Base-by-base conservation (phyloP, 1,140 invertebrate species). In the Hylaeus anthracinus region DNA sequence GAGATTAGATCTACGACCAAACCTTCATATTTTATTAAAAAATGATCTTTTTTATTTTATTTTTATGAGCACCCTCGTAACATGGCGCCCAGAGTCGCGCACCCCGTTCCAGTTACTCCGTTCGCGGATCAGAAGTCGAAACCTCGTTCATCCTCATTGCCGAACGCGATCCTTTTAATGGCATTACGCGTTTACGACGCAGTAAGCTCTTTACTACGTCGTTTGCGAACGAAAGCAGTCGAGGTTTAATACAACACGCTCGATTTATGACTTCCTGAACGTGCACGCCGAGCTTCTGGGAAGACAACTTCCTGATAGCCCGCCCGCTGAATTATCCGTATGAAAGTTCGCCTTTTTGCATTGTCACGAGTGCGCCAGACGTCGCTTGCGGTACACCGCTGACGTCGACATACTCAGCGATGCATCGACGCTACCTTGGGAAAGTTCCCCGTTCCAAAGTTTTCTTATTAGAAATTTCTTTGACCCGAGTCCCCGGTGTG, bases 111-210 rank as follows among this genome's bases (percentile, higher is more conserved):
- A 26, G 45, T 66, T 69, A 56, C 15, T 72, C 12, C 8, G 41
- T 69, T 71, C 45, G 51, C 10, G 37, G 77, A 73, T 79, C 61
- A 65, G 26, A 65, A 66, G 70, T 72, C 15, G 60, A 79, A 72
- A 72, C 60, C 76, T 65, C 60, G 58, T 53, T 41, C 45, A 5
- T 41, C 45, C 76, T 58, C 43, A 39, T 41, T 51, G 67, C 69
- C 45, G 72, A 83, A 73, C n/a, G 71, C 55, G 81, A 83, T 80
- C 70, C 64, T 79, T 81, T 87, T 85, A 87, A 87, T 83, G 78
- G 70, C 83, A 85, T 87, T 87, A 85, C 78, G 73, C 86, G 74
- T 87, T 85, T 79, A 82, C 76, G 41, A 48, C 78, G 61, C 70
- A 75, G 83, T 82, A 82, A 87, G 78, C 83, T 80, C 77, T 84